Evolutionary conservation across 2,113 vertebrate genomes (phyloP).

Genomic region (Xerus inauris): DNA sequence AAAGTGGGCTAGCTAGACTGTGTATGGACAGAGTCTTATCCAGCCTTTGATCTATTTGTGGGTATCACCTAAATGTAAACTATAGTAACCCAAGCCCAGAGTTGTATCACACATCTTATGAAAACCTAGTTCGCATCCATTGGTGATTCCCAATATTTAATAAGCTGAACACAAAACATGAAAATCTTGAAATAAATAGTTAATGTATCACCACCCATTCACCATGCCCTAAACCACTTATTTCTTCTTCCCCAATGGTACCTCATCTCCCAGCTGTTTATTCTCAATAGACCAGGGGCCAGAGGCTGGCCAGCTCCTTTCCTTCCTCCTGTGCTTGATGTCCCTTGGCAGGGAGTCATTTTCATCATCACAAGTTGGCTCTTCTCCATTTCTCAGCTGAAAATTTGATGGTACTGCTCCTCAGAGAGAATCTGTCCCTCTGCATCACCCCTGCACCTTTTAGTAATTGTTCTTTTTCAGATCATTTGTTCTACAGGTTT

Average conservation of each 20-base stretch:
- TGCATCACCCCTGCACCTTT: not conserved
- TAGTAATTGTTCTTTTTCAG: not conserved
- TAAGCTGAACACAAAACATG: not conserved
- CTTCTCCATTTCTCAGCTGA: not conserved
- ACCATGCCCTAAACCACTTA: not conserved
- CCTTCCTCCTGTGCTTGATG: not conserved
- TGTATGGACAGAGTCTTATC: not conserved
- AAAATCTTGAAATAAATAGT: not conserved
- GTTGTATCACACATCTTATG: not conserved
- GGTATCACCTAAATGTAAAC: not conserved
- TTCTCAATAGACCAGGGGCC: not conserved
- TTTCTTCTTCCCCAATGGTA: not conserved
- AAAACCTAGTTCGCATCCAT: not conserved
- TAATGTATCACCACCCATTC: not conserved
- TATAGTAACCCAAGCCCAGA: not conserved
- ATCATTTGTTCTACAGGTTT: not conserved
- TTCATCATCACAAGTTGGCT: not conserved
- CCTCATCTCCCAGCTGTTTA: not conserved
- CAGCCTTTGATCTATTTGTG: not conserved
- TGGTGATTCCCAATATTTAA: not conserved
- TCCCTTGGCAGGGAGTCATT: not conserved
- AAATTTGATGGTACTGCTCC: not conserved
- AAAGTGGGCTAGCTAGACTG: not conserved
- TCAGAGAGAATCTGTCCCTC: not conserved
- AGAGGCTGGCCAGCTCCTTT: not conserved